Evolutionary conservation across 2,113 vertebrate genomes (phyloP).

Genomic region (Bungarus multicinctus): DNA sequence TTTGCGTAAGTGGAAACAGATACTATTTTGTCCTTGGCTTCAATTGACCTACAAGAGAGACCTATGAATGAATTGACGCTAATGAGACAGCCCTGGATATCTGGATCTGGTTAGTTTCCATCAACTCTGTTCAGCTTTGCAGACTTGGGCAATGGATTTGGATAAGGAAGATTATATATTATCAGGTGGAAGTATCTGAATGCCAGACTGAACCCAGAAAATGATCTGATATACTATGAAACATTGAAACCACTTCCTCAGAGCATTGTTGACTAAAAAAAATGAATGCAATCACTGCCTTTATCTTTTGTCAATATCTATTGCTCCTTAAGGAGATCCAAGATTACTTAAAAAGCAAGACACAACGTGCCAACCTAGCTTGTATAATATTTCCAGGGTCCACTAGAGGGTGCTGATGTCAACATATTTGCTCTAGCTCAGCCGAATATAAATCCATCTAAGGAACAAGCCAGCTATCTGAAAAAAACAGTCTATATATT

Average conservation of each 20-base stretch:
- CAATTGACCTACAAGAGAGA: neutral
- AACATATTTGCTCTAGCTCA: neutral
- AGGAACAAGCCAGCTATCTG: neutral
- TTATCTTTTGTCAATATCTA: neutral
- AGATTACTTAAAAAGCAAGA: neutral
- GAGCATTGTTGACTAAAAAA: conserved; percentile 2
- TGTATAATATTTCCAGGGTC: neutral
- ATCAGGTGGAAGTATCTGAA: neutral
- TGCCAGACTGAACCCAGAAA: accelerated
- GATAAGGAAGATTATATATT: neutral
- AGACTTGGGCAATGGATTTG: neutral
- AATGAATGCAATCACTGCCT: conserved; percentile 5
- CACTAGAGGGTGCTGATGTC: conserved; percentile 10
- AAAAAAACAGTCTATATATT: neutral
- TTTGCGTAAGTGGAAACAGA: neutral
- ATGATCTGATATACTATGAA: neutral
- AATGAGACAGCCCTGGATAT: neutral
- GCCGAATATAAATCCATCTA: neutral
- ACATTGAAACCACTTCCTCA: neutral
- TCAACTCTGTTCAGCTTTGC: conserved; percentile 1
- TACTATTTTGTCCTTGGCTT: accelerated
- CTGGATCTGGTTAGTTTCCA: neutral
- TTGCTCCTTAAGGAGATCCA: neutral
- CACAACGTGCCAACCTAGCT: neutral
- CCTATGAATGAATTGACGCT: neutral